A percentile compares a stretch with the other conserved stretches of the same genome.
phyloP scores from a whole-genome alignment of 2,113 vertebrate genomes.

The Heterocephalus glaber region DNA sequence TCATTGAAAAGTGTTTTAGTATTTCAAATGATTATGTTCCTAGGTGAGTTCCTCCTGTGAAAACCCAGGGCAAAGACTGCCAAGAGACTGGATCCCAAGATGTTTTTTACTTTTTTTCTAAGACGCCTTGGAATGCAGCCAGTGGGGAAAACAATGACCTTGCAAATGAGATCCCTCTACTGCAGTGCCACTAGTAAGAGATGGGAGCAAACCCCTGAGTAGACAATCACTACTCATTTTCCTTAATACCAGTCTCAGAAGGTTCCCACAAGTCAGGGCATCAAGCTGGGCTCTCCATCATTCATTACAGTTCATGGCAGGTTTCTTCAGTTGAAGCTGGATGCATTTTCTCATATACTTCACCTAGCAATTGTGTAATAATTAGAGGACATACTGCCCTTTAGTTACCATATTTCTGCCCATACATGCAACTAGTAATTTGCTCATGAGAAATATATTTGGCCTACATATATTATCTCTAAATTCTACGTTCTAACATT shows the following conservation, averaged over 20 bases:
- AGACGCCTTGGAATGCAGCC: background rate
- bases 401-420: slow-evolving; percentile 67
- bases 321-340: slow-evolving; percentile 53
- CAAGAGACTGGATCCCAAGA: background rate
- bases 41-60: background rate
- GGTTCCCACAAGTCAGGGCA: background rate
- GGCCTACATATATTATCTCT: slow-evolving; percentile 44
- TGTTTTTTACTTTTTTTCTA: background rate
- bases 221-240: background rate
- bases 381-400: slow-evolving; percentile 69
- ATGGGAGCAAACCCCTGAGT: background rate
- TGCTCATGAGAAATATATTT: slow-evolving; percentile 73
- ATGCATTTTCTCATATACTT: slow-evolving; percentile 73
- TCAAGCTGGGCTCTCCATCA: slow-evolving; percentile 11
- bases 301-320: slow-evolving; percentile 46
- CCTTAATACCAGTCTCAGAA: background rate
- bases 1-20: background rate
- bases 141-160: background rate
- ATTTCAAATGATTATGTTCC: background rate
- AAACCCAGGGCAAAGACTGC: background rate
- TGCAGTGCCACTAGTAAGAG: background rate
- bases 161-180: background rate
- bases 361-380: slow-evolving; percentile 72
- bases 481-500: slow-evolving; percentile 57
- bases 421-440: slow-evolving; percentile 63